These are phyloP conservation scores for Morus bassanus DNA, from an alignment of 2,797 vertebrate genomes.

Conservation along the genomic window DNA sequence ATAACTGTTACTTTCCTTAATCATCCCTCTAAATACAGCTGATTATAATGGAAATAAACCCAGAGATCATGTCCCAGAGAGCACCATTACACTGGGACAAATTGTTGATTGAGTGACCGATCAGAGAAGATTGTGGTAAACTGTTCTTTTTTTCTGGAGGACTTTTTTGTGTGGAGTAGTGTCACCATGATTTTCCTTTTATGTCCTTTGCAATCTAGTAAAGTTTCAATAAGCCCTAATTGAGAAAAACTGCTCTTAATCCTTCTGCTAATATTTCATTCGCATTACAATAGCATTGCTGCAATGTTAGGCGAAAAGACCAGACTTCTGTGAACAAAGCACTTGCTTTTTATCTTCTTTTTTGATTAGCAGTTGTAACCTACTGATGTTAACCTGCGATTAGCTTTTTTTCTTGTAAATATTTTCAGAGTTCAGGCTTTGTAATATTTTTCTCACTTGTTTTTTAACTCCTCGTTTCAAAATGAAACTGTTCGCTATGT, in stretches of 20 bases:
- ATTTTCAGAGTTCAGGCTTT: not conserved
- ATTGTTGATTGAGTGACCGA: not conserved
- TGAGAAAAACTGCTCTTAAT: not conserved
- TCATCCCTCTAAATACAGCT: not conserved
- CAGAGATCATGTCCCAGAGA: not conserved
- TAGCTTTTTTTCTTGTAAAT: constrained; percentile 36
- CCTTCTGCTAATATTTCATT: not conserved
- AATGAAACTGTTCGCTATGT: constrained; percentile 61
- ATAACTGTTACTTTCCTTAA: not conserved
- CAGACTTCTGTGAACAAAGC: not conserved
- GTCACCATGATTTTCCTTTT: not conserved
- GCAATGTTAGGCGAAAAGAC: not conserved
- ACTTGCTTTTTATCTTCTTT: not conserved
- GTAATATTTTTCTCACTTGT: constrained; percentile 53
- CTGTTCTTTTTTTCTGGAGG: not conserved
- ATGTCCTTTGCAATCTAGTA: not conserved
- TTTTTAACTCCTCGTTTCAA: constrained; percentile 53
- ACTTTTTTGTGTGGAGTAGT: not conserved
- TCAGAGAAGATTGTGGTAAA: not conserved
- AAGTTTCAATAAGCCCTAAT: not conserved
- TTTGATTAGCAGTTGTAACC: not conserved
- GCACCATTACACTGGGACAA: not conserved
- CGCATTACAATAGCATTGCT: not conserved
- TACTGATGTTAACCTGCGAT: not conserved
- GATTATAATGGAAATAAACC: not conserved